Conservation (phyloP, 2,888 invertebrate species). For the Phyllotreta striolata region DNA sequence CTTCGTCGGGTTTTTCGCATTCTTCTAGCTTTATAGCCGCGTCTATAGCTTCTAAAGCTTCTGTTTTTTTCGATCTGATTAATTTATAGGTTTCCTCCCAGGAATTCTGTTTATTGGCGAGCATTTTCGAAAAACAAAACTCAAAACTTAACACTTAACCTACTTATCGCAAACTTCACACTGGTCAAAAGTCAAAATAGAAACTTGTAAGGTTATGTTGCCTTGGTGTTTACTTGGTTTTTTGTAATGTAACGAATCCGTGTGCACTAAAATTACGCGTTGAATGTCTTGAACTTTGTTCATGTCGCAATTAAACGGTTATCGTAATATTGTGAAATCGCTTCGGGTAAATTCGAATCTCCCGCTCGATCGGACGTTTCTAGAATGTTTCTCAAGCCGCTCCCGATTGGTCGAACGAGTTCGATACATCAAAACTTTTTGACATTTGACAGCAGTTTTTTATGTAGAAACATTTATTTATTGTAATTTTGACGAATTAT, state of each 20-base stretch:
- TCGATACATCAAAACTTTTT: slow-evolving; percentile 3
- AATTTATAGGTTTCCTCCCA: slow-evolving; percentile 61
- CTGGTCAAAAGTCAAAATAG: no score
- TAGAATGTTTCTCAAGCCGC: slow-evolving; percentile 23
- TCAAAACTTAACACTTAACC: no score
- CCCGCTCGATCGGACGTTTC: slow-evolving; percentile 29
- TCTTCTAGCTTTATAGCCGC: slow-evolving; percentile 67
- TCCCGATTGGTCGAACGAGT: slow-evolving; percentile 28
- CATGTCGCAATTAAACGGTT: background rate
- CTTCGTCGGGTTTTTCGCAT: slow-evolving; percentile 60
- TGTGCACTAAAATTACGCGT: no score
- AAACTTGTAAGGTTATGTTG: no score
- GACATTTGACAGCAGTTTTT: slow-evolving; percentile 25
- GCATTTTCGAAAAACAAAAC: slow-evolving; percentile 23
- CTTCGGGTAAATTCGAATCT: slow-evolving; percentile 26
- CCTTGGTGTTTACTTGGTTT: no score
- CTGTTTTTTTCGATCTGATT: slow-evolving; percentile 63
- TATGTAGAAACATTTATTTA: no score
- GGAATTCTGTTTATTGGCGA: slow-evolving; percentile 28
- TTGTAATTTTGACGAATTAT: no score
- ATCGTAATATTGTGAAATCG: no score
- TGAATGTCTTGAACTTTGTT: slow-evolving; percentile 6
- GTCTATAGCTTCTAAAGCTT: slow-evolving; percentile 63
- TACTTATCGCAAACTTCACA: background rate
- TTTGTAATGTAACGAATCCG: background rate